Evolutionary conservation across 2,888 invertebrate species (phyloP).

Genomic region (Brachycybe producta): DNA sequence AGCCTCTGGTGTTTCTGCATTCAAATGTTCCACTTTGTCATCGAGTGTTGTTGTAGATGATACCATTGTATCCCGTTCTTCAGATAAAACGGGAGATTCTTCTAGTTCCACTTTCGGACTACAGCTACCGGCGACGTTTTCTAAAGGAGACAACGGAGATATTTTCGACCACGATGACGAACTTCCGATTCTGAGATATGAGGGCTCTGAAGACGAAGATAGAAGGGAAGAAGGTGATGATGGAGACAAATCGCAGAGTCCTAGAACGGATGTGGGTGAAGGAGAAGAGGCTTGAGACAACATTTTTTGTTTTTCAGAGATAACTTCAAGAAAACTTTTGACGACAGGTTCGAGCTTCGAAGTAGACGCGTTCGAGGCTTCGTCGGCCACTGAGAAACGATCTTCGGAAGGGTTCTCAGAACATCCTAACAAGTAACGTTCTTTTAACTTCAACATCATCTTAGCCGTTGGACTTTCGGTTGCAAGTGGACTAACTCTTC

Average conservation of each 20-base stretch:
- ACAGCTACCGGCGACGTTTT: background rate
- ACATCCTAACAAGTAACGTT: slow-evolving; percentile 17
- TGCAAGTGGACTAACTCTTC: background rate
- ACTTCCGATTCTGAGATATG: background rate
- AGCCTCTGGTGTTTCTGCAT: background rate
- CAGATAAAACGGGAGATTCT: background rate
- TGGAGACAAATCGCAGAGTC: background rate
- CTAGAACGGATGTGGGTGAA: background rate
- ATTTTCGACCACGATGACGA: slow-evolving; percentile 6
- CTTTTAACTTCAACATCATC: slow-evolving; percentile 22
- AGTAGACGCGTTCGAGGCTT: slow-evolving; percentile 17
- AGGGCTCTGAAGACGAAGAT: slow-evolving; percentile 10
- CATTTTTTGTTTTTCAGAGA: slow-evolving; percentile 76
- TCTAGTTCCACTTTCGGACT: background rate
- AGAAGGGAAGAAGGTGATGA: slow-evolving; percentile 1
- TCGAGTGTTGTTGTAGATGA: background rate
- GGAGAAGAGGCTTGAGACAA: slow-evolving; percentile 39
- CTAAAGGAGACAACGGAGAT: background rate
- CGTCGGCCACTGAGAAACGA: background rate
- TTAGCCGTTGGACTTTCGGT: slow-evolving; percentile 20
- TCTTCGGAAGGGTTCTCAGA: background rate
- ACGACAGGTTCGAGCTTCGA: slow-evolving; percentile 69
- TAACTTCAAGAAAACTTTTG: slow-evolving; percentile 68
- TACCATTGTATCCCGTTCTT: background rate
- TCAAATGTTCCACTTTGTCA: background rate